Evolutionary conservation across 2,113 vertebrate genomes (phyloP), one percentile per base, ranked within the genome.

Genomic region (Stigmatopora argus): DNA sequence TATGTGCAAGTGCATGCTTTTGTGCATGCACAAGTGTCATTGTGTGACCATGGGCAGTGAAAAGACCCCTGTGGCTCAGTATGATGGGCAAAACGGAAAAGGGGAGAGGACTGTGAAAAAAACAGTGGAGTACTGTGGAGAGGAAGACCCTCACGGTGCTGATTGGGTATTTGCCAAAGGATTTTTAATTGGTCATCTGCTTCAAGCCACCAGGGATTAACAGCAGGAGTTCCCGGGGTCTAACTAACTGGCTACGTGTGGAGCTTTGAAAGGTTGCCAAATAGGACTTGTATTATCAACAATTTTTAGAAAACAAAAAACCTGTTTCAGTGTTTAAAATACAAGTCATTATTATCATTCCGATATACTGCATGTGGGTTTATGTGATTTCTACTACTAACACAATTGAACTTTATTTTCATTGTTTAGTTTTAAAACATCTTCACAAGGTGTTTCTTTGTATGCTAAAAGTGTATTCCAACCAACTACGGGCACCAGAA

Each of bases 131-230:
- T 59, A 71, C 69, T 31, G 64, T 52, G 69, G 76, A 53, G 74
- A 56, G 58, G 67, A 74, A 65, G 62, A 68, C 47, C 61, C 71
- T 69, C 48, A 44, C 19, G 45, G 69, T 62, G 70, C 66, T 73
- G 83, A 83, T 78, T 85, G 82, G 83, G 18, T 65, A 41, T 71
- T 77, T 78, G 61, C 67, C 56, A 23, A 51, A 71, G 72, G 72
- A 74, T 72, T 74, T 83, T 84, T 83, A 88, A 88, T 83, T 86
- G 80, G 80, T 86, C 78, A 77, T 85, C 75, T 75, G 71, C 76
- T 75, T 83, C 34, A 11, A 69, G 69, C 78, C 80, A 72, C 62
- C 65, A 35, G 62, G 59, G 68, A 76, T 77, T 72, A 77, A 70
- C 83, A 74, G 70, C 71, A 67, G 79, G 71, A 67, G 62, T 57